Evolutionary conservation across 2,113 vertebrate genomes (phyloP).

Genomic region (Propithecus coquereli): DNA sequence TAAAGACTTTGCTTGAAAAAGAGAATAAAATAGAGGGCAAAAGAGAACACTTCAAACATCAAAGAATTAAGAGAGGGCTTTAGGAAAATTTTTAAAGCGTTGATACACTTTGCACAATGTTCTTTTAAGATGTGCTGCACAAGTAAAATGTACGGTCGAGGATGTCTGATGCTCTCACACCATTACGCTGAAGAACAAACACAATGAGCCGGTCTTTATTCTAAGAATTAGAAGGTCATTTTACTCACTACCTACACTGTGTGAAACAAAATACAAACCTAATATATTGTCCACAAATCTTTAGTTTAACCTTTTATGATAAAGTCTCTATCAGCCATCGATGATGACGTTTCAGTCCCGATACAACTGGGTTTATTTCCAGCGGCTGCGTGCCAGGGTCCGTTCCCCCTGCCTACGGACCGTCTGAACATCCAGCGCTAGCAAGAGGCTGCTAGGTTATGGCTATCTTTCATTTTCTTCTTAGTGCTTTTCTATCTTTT

Average conservation of each 20-base stretch:
- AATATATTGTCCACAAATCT: neutral
- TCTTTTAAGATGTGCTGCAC: neutral
- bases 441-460: neutral
- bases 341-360: neutral
- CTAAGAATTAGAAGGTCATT: neutral
- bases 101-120: neutral
- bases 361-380: neutral
- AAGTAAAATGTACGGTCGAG: neutral
- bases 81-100: neutral
- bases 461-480: neutral
- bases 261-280: neutral
- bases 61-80: neutral
- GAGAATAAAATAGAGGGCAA: neutral
- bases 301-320: neutral
- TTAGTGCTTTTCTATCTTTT: neutral
- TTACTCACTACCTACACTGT: neutral
- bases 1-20: neutral
- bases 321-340: neutral
- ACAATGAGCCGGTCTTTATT: neutral
- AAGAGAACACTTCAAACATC: neutral
- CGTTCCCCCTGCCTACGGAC: neutral
- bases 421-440: neutral
- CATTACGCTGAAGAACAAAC: neutral
- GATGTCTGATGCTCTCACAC: neutral
- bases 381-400: neutral